Evolutionary conservation across 2,113 vertebrate genomes (phyloP).

Genomic region (Balaeniceps rex): DNA sequence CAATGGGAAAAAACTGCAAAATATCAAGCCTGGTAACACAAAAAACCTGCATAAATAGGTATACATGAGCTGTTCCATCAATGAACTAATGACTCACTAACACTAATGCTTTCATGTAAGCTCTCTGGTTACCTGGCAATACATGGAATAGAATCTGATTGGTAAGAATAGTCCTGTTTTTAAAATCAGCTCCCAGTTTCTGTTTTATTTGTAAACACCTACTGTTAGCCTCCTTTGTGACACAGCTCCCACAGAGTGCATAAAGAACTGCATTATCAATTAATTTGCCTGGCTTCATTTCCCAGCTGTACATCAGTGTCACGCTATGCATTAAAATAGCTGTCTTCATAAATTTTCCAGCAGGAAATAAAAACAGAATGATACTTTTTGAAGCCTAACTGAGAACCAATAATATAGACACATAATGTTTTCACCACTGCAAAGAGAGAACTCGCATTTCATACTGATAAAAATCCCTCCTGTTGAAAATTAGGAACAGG

Average conservation of each 20-base stretch:
- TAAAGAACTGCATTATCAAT: background rate
- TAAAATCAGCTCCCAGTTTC: background rate
- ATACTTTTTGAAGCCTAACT: background rate
- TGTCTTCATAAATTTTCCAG: background rate
- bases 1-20: background rate
- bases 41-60: background rate
- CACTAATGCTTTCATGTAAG: background rate
- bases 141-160: background rate
- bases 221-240: background rate
- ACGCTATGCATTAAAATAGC: background rate
- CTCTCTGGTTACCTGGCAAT: background rate
- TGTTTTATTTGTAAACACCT: background rate
- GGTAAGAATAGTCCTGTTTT: background rate
- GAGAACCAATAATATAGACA: background rate
- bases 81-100: background rate
- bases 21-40: background rate
- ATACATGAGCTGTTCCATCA: background rate
- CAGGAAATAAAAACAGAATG: background rate
- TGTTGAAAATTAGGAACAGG: background rate
- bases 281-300: constrained; percentile 6
- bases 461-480: background rate
- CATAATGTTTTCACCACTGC: background rate
- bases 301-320: background rate
- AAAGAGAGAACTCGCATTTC: background rate
- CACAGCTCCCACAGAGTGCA: background rate